Percentiles rank a stretch among this genome's conserved stretches.
Evolutionary conservation across 2,888 invertebrate genomes (phyloP).

Genomic region (Meganola albula): DNA sequence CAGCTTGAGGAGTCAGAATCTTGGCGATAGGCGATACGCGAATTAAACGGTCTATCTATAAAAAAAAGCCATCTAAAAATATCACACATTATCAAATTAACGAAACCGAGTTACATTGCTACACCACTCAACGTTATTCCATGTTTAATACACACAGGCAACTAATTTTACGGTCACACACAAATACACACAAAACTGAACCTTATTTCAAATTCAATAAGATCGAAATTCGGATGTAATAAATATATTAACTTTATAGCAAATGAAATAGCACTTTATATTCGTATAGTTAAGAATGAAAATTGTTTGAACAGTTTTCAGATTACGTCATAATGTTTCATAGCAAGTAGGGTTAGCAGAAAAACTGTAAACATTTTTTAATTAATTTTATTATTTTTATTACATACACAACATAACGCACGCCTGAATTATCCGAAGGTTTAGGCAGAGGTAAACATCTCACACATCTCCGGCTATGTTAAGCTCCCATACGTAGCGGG

Average conservation of each 20-base stretch:
- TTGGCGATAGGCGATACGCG: background rate
- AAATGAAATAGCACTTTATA: background rate
- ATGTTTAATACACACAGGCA: slow-evolving; percentile 54
- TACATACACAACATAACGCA: too few relatives aligned
- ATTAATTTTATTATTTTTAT: background rate
- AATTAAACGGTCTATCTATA: background rate
- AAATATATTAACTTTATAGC: too few relatives aligned
- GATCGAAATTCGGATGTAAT: background rate
- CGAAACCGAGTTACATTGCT: slow-evolving; percentile 44
- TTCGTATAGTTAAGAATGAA: background rate
- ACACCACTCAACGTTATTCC: slow-evolving; percentile 29
- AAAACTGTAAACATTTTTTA: too few relatives aligned
- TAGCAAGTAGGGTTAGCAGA: slow-evolving; percentile 23
- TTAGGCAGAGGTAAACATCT: too few relatives aligned
- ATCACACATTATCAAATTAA: slow-evolving; percentile 8
- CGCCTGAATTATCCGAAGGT: too few relatives aligned
- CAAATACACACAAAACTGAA: background rate
- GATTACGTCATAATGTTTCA: slow-evolving; percentile 24
- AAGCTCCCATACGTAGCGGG: too few relatives aligned
- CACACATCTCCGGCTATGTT: too few relatives aligned
- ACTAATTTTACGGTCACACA: slow-evolving; percentile 51
- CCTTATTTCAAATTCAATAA: slow-evolving; percentile 1
- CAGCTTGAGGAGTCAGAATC: background rate
- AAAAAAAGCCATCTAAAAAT: background rate
- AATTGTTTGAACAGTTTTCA: background rate